phyloP scores from a whole-genome alignment of 2,888 invertebrate genomes.

The Tipula vernalis region DNA sequence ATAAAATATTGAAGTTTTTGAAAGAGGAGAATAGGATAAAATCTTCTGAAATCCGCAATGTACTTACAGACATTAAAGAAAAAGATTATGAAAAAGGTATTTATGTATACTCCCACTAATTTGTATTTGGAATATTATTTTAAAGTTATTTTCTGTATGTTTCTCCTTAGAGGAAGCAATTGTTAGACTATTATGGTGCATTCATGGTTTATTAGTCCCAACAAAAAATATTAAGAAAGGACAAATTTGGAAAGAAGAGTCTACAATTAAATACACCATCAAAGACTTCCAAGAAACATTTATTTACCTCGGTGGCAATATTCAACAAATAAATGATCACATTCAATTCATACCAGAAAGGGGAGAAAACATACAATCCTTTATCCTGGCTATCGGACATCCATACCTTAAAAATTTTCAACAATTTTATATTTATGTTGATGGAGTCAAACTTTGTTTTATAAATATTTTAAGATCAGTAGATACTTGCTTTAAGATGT shows the following conservation, averaged over 20 bases:
- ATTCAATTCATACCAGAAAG: neutral
- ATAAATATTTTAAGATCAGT: neutral
- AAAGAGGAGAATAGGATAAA: neutral
- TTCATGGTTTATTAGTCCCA: slow-evolving; percentile 11
- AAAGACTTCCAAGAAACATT: neutral
- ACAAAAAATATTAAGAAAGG: neutral
- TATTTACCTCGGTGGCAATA: neutral
- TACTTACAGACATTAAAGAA: too few species aligned
- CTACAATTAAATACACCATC: neutral
- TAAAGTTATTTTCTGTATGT: too few species aligned
- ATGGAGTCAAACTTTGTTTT: neutral
- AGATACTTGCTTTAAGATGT: too few species aligned
- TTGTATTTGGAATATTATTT: too few species aligned
- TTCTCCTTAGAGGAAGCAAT: too few species aligned
- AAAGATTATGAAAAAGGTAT: too few species aligned
- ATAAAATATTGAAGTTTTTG: neutral
- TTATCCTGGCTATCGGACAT: neutral
- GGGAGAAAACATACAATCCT: neutral
- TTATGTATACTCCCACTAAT: too few species aligned
- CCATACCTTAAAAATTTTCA: neutral
- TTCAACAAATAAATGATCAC: neutral
- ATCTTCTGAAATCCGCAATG: neutral
- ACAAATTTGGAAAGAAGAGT: neutral
- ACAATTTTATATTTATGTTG: neutral
- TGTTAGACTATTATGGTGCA: too few species aligned